These are phyloP conservation scores for Acanthisitta chloris DNA, from an alignment of 2,113 vertebrate species.

Conservation along the genomic window DNA sequence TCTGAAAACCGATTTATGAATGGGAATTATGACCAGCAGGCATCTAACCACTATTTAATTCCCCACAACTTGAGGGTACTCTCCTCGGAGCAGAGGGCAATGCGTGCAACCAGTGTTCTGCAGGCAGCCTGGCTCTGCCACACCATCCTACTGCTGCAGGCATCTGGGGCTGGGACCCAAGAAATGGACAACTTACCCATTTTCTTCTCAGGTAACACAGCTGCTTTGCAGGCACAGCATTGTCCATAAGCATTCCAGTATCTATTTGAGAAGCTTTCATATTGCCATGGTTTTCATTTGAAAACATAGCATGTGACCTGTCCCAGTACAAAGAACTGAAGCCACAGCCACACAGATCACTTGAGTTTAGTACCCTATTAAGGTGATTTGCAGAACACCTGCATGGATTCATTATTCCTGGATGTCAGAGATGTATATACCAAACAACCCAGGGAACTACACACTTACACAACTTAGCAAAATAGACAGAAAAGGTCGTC, in stretches of 20 bases:
- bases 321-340: neutral
- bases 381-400: neutral
- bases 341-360: neutral
- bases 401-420: neutral
- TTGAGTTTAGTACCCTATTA: neutral
- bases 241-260: neutral
- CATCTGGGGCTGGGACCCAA: neutral
- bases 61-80: neutral
- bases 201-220: neutral
- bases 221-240: neutral
- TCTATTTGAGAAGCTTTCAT: neutral
- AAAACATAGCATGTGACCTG: neutral
- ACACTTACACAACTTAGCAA: neutral
- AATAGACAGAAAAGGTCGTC: neutral
- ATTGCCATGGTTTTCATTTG: neutral
- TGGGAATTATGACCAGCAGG: neutral
- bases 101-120: fast-evolving
- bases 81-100: neutral
- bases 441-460: neutral
- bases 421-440: too few species aligned
- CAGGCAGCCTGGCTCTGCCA: neutral
- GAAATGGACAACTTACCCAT: neutral
- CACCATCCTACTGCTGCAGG: neutral
- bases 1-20: neutral
- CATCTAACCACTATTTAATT: neutral